A percentile compares a stretch with the other conserved stretches of the same genome.
Evolutionary conservation across 2,797 vertebrate species (phyloP).

Genomic region (Arrhamphus sclerolepis): DNA sequence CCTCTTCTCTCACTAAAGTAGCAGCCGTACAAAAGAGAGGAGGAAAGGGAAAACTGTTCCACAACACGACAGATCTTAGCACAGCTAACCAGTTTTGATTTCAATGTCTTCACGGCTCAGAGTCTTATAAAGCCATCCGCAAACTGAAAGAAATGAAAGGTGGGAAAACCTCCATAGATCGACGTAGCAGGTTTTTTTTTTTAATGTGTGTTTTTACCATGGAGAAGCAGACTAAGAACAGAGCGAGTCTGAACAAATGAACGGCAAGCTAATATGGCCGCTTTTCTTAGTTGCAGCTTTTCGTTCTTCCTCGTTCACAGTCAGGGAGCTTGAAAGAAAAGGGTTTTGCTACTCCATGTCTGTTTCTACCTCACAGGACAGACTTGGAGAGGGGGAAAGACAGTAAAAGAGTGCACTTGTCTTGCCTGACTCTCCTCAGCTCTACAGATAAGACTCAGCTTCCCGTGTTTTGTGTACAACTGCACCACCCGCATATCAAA

Average conservation of each 20-base stretch:
- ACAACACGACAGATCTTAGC: constrained; percentile 57
- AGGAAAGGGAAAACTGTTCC: constrained; percentile 50
- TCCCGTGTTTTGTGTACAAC: constrained; percentile 27
- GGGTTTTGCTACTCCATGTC: constrained; percentile 43
- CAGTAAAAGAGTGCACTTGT: constrained; percentile 52
- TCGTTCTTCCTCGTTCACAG: constrained; percentile 54
- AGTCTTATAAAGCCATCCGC: neutral
- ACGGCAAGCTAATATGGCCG: constrained; percentile 67
- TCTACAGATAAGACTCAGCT: constrained; percentile 52
- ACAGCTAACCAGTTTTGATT: constrained; percentile 33
- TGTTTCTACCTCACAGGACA: constrained; percentile 50
- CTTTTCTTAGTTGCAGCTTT: constrained; percentile 32
- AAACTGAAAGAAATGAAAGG: constrained; percentile 18
- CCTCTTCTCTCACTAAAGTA: constrained; percentile 61
- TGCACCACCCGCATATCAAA: constrained; percentile 26
- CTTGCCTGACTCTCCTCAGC: constrained; percentile 53
- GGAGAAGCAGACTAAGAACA: constrained; percentile 29
- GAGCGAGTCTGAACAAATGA: constrained; percentile 31
- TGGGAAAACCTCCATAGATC: constrained; percentile 11
- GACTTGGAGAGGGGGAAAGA: constrained; percentile 29
- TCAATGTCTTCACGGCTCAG: constrained; percentile 20
- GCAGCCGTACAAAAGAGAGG: constrained; percentile 62
- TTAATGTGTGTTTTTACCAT: constrained; percentile 15
- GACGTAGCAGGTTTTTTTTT: neutral
- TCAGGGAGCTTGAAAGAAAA: constrained; percentile 63